phyloP scores from a whole-genome alignment of 2,888 invertebrate genomes.

The Drosophila lutescens region DNA sequence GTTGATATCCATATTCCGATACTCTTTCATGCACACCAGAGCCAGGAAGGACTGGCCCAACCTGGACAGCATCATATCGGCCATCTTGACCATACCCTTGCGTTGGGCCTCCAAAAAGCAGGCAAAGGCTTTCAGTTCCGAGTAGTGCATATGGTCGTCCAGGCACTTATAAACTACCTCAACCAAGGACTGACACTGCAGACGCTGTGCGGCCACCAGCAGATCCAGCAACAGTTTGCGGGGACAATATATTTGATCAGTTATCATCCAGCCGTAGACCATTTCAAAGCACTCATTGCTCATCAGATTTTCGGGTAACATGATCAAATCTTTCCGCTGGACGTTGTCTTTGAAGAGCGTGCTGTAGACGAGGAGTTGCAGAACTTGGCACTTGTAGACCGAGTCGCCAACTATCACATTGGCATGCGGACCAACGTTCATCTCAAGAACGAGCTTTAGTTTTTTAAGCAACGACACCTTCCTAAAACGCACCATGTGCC shows the following conservation, averaged over 20 bases:
- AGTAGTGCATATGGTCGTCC: not conserved
- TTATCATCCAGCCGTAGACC: slow-evolving; percentile 15
- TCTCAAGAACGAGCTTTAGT: not conserved
- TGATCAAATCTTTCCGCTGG: not conserved
- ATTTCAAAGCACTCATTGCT: not conserved
- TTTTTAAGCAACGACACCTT: not conserved
- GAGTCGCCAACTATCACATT: not conserved
- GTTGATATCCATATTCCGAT: not conserved
- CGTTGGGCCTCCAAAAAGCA: not conserved
- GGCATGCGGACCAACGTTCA: not conserved
- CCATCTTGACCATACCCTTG: not conserved
- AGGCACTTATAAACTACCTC: not conserved
- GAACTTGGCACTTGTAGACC: not conserved
- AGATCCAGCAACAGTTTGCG: not conserved
- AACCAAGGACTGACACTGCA: not conserved
- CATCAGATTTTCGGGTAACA: not conserved
- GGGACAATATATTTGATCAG: not conserved
- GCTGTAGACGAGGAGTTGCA: not conserved
- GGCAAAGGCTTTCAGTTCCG: not conserved
- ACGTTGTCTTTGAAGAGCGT: not conserved
- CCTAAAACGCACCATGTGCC: not conserved
- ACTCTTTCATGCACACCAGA: not conserved
- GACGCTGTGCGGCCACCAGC: not conserved
- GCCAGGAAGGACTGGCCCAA: slow-evolving; percentile 4
- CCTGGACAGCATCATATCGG: slow-evolving; percentile 3